Conservation (phyloP, 2,113 vertebrate species). For the Coptodon rendalli region DNA sequence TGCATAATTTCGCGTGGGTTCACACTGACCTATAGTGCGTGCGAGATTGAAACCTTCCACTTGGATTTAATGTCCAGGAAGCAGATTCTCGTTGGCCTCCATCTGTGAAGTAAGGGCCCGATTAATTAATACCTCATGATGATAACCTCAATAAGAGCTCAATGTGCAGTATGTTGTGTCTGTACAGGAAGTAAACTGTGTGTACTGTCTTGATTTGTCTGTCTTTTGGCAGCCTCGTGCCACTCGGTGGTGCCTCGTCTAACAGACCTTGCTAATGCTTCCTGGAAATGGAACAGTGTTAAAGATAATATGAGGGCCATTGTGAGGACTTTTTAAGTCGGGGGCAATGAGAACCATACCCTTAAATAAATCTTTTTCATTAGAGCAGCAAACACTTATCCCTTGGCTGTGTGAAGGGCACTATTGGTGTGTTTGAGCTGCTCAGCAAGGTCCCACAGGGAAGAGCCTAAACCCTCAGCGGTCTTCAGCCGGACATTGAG, state of each 20-base stretch:
- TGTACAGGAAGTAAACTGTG: constrained; percentile 20
- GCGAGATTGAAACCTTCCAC: neutral
- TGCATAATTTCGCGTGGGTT: constrained; percentile 11
- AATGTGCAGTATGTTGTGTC: neutral
- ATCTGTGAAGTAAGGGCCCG: neutral
- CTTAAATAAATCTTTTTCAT: constrained; percentile 75
- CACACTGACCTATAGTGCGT: neutral
- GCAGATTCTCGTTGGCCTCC: neutral
- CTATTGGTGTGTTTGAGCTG: constrained; percentile 22
- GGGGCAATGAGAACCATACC: constrained; percentile 48
- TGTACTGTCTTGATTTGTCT: neutral
- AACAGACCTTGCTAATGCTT: constrained; percentile 35
- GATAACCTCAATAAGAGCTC: neutral
- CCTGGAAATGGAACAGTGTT: constrained; percentile 69
- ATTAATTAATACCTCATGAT: constrained; percentile 10
- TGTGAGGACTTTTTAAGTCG: constrained; percentile 63
- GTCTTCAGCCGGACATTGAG: constrained; percentile 72
- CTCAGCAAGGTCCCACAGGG: constrained; percentile 45
- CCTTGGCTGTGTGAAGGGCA: constrained; percentile 22
- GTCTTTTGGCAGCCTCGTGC: neutral
- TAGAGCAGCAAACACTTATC: constrained; percentile 74
- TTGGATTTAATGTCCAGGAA: neutral
- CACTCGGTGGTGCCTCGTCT: constrained; percentile 1
- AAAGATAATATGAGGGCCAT: constrained; percentile 65
- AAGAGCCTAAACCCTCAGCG: constrained; percentile 52